A percentile compares a stretch with the other conserved stretches of the same genome.
Conservation (phyloP, 2,113 vertebrate species). For the Terrapene triunguis region DNA sequence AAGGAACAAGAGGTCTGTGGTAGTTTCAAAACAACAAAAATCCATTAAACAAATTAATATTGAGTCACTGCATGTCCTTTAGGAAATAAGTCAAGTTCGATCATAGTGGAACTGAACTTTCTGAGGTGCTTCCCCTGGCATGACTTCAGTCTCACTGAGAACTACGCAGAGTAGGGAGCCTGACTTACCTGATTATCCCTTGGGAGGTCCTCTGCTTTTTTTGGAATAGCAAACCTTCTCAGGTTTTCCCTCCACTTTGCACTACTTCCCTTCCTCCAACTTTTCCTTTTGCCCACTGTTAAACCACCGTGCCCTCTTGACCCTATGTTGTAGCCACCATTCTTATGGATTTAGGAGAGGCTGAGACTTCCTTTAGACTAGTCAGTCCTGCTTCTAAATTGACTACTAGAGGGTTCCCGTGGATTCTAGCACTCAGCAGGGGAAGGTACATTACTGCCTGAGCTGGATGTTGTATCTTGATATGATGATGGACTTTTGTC, state of each 20-base stretch:
- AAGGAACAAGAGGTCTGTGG: neutral
- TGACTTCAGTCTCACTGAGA: neutral
- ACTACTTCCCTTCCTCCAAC: fast-evolving
- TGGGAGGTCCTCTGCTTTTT: neutral
- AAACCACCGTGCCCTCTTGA: fast-evolving
- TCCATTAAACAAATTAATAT: neutral
- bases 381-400: fast-evolving
- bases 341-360: neutral
- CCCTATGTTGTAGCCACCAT: neutral
- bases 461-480: neutral
- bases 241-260: fast-evolving
- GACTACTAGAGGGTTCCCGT: neutral
- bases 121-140: fast-evolving
- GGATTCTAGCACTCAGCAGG: fast-evolving
- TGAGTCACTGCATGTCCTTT: neutral
- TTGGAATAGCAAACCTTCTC: neutral
- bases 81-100: neutral
- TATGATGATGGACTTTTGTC: fast-evolving
- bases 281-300: neutral
- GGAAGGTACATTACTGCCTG: neutral
- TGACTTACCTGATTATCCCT: fast-evolving
- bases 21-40: neutral
- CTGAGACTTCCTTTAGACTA: neutral
- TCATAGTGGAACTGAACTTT: fast-evolving
- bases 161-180: neutral